Conservation (phyloP, 2,888 invertebrate species). For the Ochlodes sylvanus region DNA sequence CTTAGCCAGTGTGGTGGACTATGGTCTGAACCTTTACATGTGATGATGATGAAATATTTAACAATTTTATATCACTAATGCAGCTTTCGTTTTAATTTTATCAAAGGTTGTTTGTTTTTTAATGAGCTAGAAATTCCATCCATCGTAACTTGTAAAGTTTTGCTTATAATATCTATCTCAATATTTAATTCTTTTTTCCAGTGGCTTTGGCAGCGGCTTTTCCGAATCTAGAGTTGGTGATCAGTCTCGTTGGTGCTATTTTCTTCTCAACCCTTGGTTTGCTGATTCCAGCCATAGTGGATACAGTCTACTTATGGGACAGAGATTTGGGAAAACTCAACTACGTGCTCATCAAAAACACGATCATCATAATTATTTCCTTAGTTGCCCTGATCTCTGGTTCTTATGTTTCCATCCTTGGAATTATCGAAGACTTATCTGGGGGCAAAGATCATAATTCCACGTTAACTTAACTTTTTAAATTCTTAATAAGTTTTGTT, state of each 20-base stretch:
- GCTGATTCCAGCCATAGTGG: conserved; percentile 89
- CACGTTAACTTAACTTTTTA: conserved; percentile 27
- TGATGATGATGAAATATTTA: too few species aligned
- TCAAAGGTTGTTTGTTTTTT: too few species aligned
- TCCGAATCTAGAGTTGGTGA: conserved; percentile 93
- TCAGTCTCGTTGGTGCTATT: conserved; percentile 94
- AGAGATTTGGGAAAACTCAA: conserved; percentile 86
- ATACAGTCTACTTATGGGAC: conserved; percentile 89
- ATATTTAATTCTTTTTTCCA: conserved; percentile 51
- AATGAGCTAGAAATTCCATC: too few species aligned
- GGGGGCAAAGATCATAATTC: conserved; percentile 37
- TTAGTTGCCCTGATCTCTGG: conserved; percentile 69
- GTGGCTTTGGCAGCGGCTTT: conserved; percentile 91
- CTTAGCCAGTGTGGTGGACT: too few species aligned
- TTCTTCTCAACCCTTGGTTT: conserved; percentile 91
- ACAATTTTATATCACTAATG: too few species aligned
- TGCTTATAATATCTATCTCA: too few species aligned
- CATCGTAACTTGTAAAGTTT: too few species aligned
- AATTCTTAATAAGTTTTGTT: background rate
- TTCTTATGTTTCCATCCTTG: conserved; percentile 66
- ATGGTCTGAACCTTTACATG: too few species aligned
- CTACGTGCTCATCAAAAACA: conserved; percentile 89
- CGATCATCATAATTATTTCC: conserved; percentile 66
- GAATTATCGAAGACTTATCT: conserved; percentile 66
- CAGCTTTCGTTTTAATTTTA: too few species aligned